phyloP scores from a whole-genome alignment of 2,888 invertebrate genomes.

The Strigamia crassipes region DNA sequence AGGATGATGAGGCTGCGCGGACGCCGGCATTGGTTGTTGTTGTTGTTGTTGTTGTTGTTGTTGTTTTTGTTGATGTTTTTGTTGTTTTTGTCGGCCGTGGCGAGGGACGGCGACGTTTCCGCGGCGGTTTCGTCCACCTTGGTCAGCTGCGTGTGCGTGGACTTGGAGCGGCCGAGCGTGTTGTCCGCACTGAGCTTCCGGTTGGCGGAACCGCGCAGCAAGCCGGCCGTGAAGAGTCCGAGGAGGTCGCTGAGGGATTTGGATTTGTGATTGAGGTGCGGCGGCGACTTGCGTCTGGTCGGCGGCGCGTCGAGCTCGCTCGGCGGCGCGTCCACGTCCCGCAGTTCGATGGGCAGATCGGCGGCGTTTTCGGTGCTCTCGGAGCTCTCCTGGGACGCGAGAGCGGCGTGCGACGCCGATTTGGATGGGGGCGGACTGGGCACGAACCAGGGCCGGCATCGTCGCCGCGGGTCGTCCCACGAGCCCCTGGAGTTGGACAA shows the following conservation, averaged over 20 bases:
- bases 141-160: slow-evolving; percentile 46
- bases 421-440: slow-evolving; percentile 39
- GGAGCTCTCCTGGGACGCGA: slow-evolving; percentile 61
- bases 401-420: slow-evolving; percentile 3
- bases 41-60: slow-evolving; percentile 25
- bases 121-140: slow-evolving; percentile 46
- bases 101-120: too few relatives aligned
- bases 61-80: slow-evolving; percentile 48
- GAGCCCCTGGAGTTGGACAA: slow-evolving; percentile 47
- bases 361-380: slow-evolving; percentile 63
- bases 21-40: slow-evolving; percentile 14
- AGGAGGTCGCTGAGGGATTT: slow-evolving; percentile 82
- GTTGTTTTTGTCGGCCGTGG: slow-evolving; percentile 46
- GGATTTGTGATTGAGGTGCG: slow-evolving; percentile 65
- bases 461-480: slow-evolving; percentile 46
- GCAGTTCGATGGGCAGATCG: slow-evolving; percentile 84
- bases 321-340: slow-evolving; percentile 68
- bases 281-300: background rate
- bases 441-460: slow-evolving; percentile 49
- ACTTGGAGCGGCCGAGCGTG: slow-evolving; percentile 44
- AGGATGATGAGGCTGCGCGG: slow-evolving; percentile 49
- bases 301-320: slow-evolving; percentile 5
- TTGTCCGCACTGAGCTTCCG: slow-evolving; percentile 51
- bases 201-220: slow-evolving; percentile 65
- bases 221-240: slow-evolving; percentile 61